Percentiles rank a stretch among this genome's conserved stretches.
These are phyloP conservation scores for Anabacerthia variegaticeps DNA, from an alignment of 2,797 vertebrate species.

Conservation along the genomic window DNA sequence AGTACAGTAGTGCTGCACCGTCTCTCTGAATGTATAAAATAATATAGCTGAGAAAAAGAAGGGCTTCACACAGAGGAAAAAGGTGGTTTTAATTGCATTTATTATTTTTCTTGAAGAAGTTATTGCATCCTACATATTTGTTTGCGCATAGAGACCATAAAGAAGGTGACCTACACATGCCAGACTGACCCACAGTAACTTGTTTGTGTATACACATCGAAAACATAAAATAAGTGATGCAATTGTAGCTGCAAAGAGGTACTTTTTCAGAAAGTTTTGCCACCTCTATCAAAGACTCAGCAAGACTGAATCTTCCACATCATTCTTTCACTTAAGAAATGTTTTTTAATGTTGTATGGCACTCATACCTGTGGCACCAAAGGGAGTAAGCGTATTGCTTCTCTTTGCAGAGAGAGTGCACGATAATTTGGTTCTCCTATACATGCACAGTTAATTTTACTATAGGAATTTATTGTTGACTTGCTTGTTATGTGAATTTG, in stretches of 20 bases:
- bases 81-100: neutral
- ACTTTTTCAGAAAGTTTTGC: neutral
- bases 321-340: neutral
- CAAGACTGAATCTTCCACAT: neutral
- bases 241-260: neutral
- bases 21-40: neutral
- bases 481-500: constrained; percentile 21
- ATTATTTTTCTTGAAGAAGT: neutral
- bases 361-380: neutral
- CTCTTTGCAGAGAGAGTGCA: neutral
- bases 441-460: neutral
- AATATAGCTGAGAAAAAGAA: neutral
- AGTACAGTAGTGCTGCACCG: neutral
- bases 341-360: neutral
- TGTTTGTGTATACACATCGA: neutral
- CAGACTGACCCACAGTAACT: neutral
- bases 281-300: neutral
- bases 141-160: neutral
- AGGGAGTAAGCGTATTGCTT: neutral
- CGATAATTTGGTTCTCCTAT: neutral
- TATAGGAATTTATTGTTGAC: constrained; percentile 39
- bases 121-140: neutral
- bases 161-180: neutral
- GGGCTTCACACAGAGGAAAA: neutral
- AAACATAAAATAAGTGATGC: neutral